Base-by-base conservation (phyloP, 2,888 invertebrate genomes). In the Tetanocera ferruginea region DNA sequence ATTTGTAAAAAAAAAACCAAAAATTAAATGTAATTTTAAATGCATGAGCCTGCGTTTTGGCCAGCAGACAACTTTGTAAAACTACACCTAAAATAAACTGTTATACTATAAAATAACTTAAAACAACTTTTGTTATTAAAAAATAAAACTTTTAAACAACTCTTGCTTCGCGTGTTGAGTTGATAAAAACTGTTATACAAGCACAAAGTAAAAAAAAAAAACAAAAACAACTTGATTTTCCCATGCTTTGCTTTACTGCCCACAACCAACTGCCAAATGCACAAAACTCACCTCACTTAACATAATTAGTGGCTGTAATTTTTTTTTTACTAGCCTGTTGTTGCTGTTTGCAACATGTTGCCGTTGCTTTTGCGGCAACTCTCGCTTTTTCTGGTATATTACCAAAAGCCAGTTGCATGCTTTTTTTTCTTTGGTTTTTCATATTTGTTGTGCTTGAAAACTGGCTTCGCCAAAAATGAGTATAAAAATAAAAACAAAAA, bases 381-480 rank as follows among this genome's bases (percentile, higher is more conserved):
- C 75, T 75, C 75, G 67, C 67, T 75, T 67, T 75, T 73, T 25
- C 37, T 49, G 60, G 43, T 62, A 55, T 49, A n/a, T 37, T 43
- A 3, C n/a, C 17, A 43, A 28, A 60, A 73, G 73, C 73, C 73
- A 28, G 73, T 73, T 73, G n/a, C 11, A 6, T 51, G 51, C 23
- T n/a, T 67, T 67, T 62, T 62, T 66, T 72, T 72, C 57, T 23
- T n/a, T 52, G 34, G 11, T 67, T 67, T 57, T 60, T 74, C 64
- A 64, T 49, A 51, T 66, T 66, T 52, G 37, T 75, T 67, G 66
- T 75, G 34, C 62, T 66, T 34, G 57, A 67, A 75, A 75, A 75
- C 67, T 66, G 64, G 74, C 74, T 74, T 64, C 64, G 23, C 67
- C 67, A 69, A 69, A 69, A 69, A 69, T 69, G 51, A 23, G 28